phyloP scores from a whole-genome alignment of 2,113 vertebrate genomes.

The Dicentrarchus labrax region DNA sequence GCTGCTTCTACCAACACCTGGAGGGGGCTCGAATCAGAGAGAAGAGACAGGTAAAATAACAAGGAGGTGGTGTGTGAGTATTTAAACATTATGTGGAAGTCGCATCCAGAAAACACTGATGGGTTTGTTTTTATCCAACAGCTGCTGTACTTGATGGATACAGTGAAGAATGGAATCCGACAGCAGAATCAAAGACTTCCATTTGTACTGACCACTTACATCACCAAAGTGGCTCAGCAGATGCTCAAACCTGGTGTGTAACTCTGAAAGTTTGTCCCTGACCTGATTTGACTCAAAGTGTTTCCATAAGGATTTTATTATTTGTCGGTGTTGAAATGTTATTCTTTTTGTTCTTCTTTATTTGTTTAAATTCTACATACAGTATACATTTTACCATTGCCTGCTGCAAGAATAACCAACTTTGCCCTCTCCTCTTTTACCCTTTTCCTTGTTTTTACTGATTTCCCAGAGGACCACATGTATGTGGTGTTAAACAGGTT shows the following conservation, averaged over 20 bases:
- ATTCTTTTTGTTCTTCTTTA: neutral
- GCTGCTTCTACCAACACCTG: slow-evolving; percentile 90
- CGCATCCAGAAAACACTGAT: neutral
- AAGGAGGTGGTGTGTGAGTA: neutral
- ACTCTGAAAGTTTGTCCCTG: neutral
- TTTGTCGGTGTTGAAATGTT: neutral
- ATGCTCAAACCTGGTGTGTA: slow-evolving; percentile 93
- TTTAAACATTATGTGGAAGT: neutral
- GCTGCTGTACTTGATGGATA: slow-evolving; percentile 93
- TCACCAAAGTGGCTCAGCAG: slow-evolving; percentile 89
- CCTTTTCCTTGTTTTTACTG: slow-evolving; percentile 2
- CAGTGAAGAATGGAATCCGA: slow-evolving; percentile 89
- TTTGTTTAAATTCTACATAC: neutral
- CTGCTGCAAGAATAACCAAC: too few species aligned
- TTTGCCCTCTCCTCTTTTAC: neutral
- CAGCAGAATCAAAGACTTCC: slow-evolving; percentile 88
- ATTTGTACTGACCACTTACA: slow-evolving; percentile 87
- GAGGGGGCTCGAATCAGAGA: slow-evolving; percentile 90
- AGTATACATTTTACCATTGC: neutral
- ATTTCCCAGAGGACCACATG: slow-evolving; percentile 94
- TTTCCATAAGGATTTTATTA: neutral
- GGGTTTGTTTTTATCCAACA: slow-evolving; percentile 63
- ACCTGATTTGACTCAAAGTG: neutral
- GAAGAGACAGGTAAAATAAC: slow-evolving; percentile 87
- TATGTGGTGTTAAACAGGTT: slow-evolving; percentile 92